A percentile compares a stretch with the other conserved stretches of the same genome.
These are phyloP conservation scores for Drosophila carrolli DNA, from an alignment of 1,140 invertebrate genomes.

Conservation along the genomic window DNA sequence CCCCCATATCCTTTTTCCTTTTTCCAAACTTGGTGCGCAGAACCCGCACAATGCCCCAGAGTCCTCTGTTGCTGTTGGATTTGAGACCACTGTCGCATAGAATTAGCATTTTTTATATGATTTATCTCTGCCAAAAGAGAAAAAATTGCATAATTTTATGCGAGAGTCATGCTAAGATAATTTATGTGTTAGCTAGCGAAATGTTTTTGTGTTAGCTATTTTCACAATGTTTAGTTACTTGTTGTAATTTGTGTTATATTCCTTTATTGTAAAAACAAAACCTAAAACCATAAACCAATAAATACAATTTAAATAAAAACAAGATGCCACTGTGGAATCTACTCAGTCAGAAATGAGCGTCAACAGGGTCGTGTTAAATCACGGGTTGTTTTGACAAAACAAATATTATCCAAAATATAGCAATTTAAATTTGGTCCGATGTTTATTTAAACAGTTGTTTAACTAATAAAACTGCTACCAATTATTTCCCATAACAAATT, in stretches of 20 bases:
- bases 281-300: neutral
- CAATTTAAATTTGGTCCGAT: neutral
- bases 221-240: constrained; percentile 65
- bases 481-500: no score
- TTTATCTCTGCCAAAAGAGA: constrained; percentile 57
- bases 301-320: neutral
- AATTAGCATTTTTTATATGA: constrained; percentile 79
- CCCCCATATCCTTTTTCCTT: neutral
- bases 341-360: no score
- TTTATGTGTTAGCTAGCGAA: constrained; percentile 76
- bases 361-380: no score
- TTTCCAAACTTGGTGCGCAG: neutral
- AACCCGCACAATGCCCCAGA: constrained; percentile 1
- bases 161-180: constrained; percentile 55
- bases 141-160: constrained; percentile 23
- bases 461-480: no score
- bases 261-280: constrained; percentile 30
- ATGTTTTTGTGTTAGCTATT: constrained; percentile 70
- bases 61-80: constrained; percentile 33
- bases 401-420: no score
- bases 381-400: no score
- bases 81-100: constrained; percentile 68
- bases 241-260: constrained; percentile 63
- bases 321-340: no score
- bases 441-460: neutral